A percentile compares a stretch with the other conserved stretches of the same genome.
Evolutionary conservation across 2,888 invertebrate species (phyloP).

Genomic region (Cryptocephalus primarius): DNA sequence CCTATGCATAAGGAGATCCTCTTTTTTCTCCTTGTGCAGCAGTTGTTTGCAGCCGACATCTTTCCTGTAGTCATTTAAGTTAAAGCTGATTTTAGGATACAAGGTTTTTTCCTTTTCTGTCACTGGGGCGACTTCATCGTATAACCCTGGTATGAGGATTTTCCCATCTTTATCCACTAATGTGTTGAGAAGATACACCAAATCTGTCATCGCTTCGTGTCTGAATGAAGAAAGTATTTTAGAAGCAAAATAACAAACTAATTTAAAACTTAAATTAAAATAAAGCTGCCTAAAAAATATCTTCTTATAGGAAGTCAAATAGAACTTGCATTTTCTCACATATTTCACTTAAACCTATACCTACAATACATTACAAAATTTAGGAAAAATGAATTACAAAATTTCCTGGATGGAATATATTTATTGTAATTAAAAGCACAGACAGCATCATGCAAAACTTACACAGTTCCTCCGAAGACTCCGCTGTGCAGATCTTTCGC

Average conservation of each 20-base stretch:
- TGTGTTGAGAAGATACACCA: slow-evolving; percentile 73
- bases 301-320: no score
- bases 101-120: slow-evolving; percentile 57
- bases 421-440: no score
- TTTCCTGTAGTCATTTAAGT: slow-evolving; percentile 61
- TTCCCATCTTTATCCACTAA: slow-evolving; percentile 80
- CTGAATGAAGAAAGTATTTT: slow-evolving; percentile 33
- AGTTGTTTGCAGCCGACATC: slow-evolving; percentile 61
- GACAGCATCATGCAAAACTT: slow-evolving; percentile 29
- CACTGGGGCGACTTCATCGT: slow-evolving; percentile 68
- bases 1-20: slow-evolving; percentile 79
- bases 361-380: no score
- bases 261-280: not conserved
- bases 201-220: slow-evolving; percentile 83
- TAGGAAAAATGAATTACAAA: no score
- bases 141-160: slow-evolving; percentile 72
- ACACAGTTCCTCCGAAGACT: slow-evolving; percentile 89
- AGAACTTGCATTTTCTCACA: no score
- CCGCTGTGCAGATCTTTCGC: slow-evolving; percentile 93
- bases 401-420: no score
- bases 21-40: slow-evolving; percentile 69
- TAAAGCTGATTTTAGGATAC: slow-evolving; percentile 79
- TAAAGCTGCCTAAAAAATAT: not conserved
- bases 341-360: no score
- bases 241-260: not conserved